phyloP scores from a whole-genome alignment of 2,113 vertebrate genomes.

The Cheirogaleus medius region DNA sequence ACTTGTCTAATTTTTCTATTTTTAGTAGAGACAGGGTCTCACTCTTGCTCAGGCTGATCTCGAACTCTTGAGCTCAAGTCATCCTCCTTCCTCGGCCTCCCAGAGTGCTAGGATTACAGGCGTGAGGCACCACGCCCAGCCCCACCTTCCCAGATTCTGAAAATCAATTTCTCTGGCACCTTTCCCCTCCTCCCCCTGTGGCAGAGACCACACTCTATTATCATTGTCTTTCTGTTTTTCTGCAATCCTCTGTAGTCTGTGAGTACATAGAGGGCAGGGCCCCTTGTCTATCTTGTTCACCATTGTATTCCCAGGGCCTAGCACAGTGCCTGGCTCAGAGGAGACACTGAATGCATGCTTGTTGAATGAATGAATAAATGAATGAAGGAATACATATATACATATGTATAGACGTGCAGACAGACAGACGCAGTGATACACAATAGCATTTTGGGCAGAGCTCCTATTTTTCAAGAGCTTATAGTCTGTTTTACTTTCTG shows the following conservation, averaged over 20 bases:
- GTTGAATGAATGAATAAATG: not conserved
- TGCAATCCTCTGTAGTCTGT: not conserved
- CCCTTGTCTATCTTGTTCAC: not conserved
- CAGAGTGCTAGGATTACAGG: too few species aligned
- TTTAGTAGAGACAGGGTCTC: too few species aligned
- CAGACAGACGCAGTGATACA: not conserved
- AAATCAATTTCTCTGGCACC: not conserved
- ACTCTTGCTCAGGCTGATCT: too few species aligned
- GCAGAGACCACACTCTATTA: not conserved
- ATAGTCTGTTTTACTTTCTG: not conserved
- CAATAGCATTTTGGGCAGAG: not conserved
- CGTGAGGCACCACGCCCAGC: too few species aligned
- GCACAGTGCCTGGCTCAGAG: not conserved
- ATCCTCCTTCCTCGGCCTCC: too few species aligned
- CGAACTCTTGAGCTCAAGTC: too few species aligned
- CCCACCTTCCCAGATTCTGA: not conserved
- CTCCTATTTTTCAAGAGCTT: not conserved
- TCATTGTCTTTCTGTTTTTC: not conserved
- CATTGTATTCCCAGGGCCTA: not conserved
- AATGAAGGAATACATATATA: not conserved
- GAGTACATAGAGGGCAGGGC: not conserved
- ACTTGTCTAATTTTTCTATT: too few species aligned
- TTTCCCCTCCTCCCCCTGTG: not conserved
- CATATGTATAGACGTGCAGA: not conserved
- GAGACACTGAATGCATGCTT: not conserved